Evolutionary conservation across 2,797 vertebrate species (phyloP).

Genomic region (Gymnoscopelus microlampas): DNA sequence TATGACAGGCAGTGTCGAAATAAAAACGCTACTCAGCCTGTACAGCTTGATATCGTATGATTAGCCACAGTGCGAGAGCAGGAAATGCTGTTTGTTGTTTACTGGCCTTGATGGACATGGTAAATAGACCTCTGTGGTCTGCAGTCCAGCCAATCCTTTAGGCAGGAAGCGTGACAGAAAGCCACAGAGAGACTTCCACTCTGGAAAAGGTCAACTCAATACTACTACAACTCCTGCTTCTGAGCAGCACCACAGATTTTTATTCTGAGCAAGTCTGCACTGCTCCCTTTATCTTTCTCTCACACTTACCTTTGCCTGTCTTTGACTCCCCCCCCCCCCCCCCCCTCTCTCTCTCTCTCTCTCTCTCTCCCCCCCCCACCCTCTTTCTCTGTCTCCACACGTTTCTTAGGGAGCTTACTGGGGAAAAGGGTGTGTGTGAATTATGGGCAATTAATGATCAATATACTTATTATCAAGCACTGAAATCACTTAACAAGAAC

Average conservation of each 20-base stretch:
- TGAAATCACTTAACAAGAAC: no score
- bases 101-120: slow-evolving; percentile 12
- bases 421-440: no score
- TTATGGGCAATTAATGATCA: no score
- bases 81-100: slow-evolving; percentile 4
- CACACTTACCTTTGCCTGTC: not conserved
- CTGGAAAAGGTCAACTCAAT: slow-evolving; percentile 6
- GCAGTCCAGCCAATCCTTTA: slow-evolving; percentile 1
- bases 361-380: not conserved
- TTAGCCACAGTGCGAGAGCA: not conserved
- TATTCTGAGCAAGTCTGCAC: not conserved
- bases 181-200: slow-evolving; percentile 9
- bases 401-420: no score
- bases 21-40: not conserved
- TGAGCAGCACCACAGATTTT: not conserved
- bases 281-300: slow-evolving; percentile 16
- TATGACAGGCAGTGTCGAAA: not conserved
- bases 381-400: not conserved
- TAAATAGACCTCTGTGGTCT: slow-evolving; percentile 6
- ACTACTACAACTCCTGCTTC: not conserved
- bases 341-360: not conserved
- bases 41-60: slow-evolving; percentile 2
- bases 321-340: not conserved
- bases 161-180: slow-evolving; percentile 4
- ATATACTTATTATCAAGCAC: no score